These are phyloP conservation scores for Holacanthella duospinosa DNA, from an alignment of 2,888 invertebrate species.

Conservation along the genomic window DNA sequence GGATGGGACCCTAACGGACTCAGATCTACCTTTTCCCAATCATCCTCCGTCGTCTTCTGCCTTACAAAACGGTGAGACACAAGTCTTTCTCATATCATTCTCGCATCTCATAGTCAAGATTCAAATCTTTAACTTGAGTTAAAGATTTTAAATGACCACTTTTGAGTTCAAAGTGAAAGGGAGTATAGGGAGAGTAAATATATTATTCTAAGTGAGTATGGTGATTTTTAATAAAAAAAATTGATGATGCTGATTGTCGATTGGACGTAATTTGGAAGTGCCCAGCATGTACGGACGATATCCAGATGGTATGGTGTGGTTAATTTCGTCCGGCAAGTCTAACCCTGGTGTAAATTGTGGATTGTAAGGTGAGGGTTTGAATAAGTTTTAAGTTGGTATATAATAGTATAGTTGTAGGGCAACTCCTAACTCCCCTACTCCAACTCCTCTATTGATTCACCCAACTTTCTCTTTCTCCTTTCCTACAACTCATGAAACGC, in stretches of 20 bases:
- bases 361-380: no score
- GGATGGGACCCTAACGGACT: slow-evolving; percentile 72
- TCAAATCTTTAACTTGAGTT: neutral
- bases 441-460: neutral
- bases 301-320: no score
- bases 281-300: no score
- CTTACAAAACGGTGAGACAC: slow-evolving; percentile 65
- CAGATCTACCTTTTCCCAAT: slow-evolving; percentile 68
- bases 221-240: no score
- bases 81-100: no score
- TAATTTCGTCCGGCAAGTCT: no score
- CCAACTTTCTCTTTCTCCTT: neutral
- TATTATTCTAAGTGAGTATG: no score
- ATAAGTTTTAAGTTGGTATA: no score
- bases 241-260: neutral
- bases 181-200: no score
- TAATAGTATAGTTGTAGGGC: no score
- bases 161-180: neutral
- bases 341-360: no score
- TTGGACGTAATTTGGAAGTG: no score
- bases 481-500: neutral
- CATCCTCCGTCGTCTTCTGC: slow-evolving; percentile 49
- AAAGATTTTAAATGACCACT: neutral
- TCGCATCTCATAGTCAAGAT: neutral
- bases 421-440: neutral